Evolutionary conservation across 2,888 invertebrate genomes (phyloP).

Genomic region (Reticulitermes lucifugus): DNA sequence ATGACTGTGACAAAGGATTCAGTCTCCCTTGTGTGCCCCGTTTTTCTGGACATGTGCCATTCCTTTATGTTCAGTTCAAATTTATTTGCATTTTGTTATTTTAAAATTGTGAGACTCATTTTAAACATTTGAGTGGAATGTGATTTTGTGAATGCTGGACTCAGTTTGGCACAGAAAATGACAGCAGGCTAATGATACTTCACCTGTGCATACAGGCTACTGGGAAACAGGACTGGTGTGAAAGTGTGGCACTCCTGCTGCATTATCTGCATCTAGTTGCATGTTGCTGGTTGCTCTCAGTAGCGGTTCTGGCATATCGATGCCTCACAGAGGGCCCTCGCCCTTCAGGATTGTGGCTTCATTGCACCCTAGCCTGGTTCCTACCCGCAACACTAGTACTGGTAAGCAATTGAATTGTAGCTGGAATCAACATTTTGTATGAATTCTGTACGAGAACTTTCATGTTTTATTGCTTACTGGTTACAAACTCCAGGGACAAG

Average conservation of each 20-base stretch:
- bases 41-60: too few relatives aligned
- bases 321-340: conserved; percentile 63
- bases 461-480: not conserved
- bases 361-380: conserved; percentile 72
- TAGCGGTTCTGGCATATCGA: conserved; percentile 74
- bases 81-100: not conserved
- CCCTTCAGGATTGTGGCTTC: conserved; percentile 69
- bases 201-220: conserved; percentile 67
- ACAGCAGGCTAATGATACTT: too few relatives aligned
- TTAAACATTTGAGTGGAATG: too few relatives aligned
- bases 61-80: too few relatives aligned
- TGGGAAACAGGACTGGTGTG: conserved; percentile 72
- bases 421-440: not conserved
- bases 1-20: too few relatives aligned
- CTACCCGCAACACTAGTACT: conserved; percentile 74
- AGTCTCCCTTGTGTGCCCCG: too few relatives aligned
- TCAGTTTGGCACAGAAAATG: too few relatives aligned
- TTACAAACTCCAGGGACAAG: too few relatives aligned
- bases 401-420: conserved; percentile 65
- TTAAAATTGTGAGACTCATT: too few relatives aligned
- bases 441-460: not conserved
- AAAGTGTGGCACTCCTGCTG: conserved; percentile 73
- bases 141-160: too few relatives aligned
- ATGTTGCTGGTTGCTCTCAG: conserved; percentile 76
- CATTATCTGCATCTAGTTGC: conserved; percentile 78